A percentile compares a stretch with the other conserved stretches of the same genome.
Conservation (phyloP, 2,113 vertebrate species). For the Martes martes region DNA sequence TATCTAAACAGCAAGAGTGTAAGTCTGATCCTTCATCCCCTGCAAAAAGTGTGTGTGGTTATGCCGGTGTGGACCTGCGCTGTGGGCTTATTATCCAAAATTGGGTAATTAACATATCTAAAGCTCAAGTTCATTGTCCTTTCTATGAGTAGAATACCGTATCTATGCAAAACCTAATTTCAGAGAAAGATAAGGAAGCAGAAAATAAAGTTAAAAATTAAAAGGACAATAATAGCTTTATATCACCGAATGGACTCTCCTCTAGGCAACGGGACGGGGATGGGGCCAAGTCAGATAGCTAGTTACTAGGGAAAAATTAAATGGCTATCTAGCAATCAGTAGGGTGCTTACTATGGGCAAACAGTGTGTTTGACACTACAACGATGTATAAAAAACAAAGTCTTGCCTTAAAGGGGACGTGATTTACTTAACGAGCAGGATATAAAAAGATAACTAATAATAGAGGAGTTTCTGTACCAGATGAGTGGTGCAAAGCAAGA, state of each 20-base stretch:
- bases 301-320: not conserved
- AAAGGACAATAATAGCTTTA: constrained; percentile 14
- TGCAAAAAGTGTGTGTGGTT: not conserved
- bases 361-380: not conserved
- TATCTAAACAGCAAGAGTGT: not conserved
- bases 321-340: not conserved
- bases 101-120: not conserved
- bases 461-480: not conserved
- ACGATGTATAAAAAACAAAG: not conserved
- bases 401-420: not conserved
- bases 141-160: not conserved
- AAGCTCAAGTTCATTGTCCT: not conserved
- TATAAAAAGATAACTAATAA: not conserved
- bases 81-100: not conserved
- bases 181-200: constrained; percentile 40
- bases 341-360: not conserved
- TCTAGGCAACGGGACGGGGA: not conserved
- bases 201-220: constrained; percentile 31
- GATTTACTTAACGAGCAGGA: not conserved
- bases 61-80: not conserved
- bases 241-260: not conserved
- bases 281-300: not conserved
- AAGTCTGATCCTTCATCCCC: not conserved
- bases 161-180: constrained; percentile 4
- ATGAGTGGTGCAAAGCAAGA: not conserved